A percentile compares a stretch with the other conserved stretches of the same genome.
These are phyloP conservation scores for Doris montereyensis DNA, from an alignment of 2,888 invertebrate species.

Conservation along the genomic window DNA sequence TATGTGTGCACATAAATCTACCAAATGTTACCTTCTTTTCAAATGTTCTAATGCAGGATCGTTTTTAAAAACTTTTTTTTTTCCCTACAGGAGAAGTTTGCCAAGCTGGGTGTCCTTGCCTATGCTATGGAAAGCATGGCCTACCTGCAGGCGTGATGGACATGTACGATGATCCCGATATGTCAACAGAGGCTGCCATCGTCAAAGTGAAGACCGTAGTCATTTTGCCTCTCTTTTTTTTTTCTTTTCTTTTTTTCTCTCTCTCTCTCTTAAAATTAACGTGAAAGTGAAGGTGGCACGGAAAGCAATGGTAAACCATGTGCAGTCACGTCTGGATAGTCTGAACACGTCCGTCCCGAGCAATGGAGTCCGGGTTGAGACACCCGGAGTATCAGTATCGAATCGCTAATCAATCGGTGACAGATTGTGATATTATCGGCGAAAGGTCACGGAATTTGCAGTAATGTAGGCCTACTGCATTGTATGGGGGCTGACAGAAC, in stretches of 20 bases:
- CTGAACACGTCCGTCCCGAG: no score
- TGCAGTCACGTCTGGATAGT: no score
- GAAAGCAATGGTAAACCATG: no score
- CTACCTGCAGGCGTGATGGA: conserved; percentile 88
- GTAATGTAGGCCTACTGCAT: no score
- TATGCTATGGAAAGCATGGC: conserved; percentile 91
- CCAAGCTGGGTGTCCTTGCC: conserved; percentile 74
- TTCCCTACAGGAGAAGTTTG: conserved; percentile 74
- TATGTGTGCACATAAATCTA: not conserved
- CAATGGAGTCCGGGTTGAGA: no score
- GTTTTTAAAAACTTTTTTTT: not conserved
- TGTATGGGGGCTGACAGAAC: no score
- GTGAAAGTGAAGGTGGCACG: no score
- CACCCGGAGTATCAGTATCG: no score
- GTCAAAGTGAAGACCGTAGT: conserved; percentile 78
- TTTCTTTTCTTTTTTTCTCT: conserved; percentile 4
- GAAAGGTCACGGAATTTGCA: no score
- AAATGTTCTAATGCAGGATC: no score
- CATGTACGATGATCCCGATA: conserved; percentile 83
- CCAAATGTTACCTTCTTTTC: not conserved
- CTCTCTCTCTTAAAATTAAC: conserved; percentile 1
- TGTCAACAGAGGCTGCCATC: conserved; percentile 84
- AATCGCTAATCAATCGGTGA: no score
- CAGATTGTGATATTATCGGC: no score
- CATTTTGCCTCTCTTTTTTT: not conserved